Conservation (phyloP, 2,113 vertebrate genomes). For the Cinclus mexicanus region DNA sequence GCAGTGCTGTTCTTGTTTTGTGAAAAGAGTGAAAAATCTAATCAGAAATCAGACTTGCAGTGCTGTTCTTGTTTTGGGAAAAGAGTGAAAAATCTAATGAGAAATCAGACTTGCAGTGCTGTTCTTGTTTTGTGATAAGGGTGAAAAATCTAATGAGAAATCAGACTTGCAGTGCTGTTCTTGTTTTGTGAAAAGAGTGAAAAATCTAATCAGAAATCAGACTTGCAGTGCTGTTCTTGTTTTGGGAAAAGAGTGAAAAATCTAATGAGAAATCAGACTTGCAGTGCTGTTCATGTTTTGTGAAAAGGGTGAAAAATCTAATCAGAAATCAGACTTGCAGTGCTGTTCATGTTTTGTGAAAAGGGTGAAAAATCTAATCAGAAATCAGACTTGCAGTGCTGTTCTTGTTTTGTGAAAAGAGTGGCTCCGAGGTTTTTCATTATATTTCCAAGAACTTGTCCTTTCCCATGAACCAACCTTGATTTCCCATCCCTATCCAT, state of each 20-base stretch:
- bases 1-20: not conserved
- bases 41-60: not conserved
- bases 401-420: not conserved
- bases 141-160: not conserved
- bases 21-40: not conserved
- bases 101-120: not conserved
- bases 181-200: not conserved
- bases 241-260: not conserved
- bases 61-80: not conserved
- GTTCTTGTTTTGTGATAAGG: not conserved
- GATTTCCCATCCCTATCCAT: not conserved
- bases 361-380: not conserved
- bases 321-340: not conserved
- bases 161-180: not conserved
- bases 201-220: not conserved
- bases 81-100: not conserved
- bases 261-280: not conserved
- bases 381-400: not conserved
- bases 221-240: not conserved
- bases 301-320: not conserved
- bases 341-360: not conserved
- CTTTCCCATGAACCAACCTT: not conserved
- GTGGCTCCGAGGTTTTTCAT: not conserved
- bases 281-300: not conserved
- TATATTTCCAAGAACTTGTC: not conserved